phyloP scores from a whole-genome alignment of 2,888 invertebrate genomes.

The Tupiocoris notatus region DNA sequence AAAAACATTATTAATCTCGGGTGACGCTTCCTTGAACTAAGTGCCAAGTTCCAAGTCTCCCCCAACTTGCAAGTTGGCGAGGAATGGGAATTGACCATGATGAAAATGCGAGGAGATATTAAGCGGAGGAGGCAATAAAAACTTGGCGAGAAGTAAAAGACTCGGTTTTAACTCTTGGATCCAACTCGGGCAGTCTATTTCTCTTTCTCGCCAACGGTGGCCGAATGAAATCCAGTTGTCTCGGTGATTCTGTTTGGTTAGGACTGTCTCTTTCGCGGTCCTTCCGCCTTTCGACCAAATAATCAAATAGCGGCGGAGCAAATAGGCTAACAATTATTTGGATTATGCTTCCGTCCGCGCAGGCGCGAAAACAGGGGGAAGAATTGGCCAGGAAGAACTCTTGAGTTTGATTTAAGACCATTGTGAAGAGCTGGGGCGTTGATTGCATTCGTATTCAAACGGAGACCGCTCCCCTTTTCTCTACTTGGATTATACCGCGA shows the following conservation, averaged over 20 bases:
- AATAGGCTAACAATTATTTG: constrained; percentile 35
- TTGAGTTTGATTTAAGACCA: neutral
- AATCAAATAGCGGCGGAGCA: constrained; percentile 31
- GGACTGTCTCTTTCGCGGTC: neutral
- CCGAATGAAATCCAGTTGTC: neutral
- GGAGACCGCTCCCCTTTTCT: no score
- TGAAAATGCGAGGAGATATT: neutral
- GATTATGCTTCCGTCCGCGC: constrained; percentile 21
- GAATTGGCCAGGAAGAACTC: neutral
- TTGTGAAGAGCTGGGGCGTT: neutral
- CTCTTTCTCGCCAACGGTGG: neutral
- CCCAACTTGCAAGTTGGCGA: neutral
- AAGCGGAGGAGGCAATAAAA: neutral
- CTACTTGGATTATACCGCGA: no score
- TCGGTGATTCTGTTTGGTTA: constrained; percentile 22
- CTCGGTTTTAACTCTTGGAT: neutral
- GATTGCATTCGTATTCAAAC: neutral
- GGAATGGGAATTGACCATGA: neutral
- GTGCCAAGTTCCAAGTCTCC: neutral
- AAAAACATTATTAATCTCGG: neutral
- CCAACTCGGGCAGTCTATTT: no score
- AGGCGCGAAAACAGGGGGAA: neutral
- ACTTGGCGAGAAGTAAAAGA: neutral
- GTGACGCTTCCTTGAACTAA: neutral
- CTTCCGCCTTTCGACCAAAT: constrained; percentile 2